Conservation (phyloP, 2,888 invertebrate species). For the Aromia moschata region DNA sequence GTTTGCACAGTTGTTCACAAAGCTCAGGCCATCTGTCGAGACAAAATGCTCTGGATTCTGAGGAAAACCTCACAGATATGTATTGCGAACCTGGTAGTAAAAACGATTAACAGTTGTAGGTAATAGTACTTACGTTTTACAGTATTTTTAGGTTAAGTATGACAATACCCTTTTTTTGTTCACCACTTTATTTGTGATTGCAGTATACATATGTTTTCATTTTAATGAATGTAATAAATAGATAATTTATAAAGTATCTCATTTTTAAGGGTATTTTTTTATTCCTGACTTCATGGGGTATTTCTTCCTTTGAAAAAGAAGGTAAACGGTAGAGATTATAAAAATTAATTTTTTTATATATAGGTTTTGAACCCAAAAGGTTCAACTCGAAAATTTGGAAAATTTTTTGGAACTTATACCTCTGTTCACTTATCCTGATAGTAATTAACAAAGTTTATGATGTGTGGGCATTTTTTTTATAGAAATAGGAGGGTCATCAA, state of each 20-base stretch:
- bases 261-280: too few species aligned
- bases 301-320: too few species aligned
- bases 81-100: slow-evolving; percentile 54
- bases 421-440: too few species aligned
- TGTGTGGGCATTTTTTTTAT: too few species aligned
- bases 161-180: slow-evolving; percentile 32
- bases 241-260: slow-evolving; percentile 13
- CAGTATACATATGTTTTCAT: slow-evolving; percentile 27
- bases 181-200: slow-evolving; percentile 33
- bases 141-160: slow-evolving; percentile 39
- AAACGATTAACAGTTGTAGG: slow-evolving; percentile 28
- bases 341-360: too few species aligned
- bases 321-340: too few species aligned
- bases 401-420: too few species aligned
- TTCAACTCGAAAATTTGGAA: too few species aligned
- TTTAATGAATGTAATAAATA: slow-evolving; percentile 19
- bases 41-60: slow-evolving; percentile 57
- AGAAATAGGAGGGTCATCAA: too few species aligned
- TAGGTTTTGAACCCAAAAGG: too few species aligned
- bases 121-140: slow-evolving; percentile 19
- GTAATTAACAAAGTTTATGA: too few species aligned
- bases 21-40: slow-evolving; percentile 54
- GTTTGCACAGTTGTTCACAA: slow-evolving; percentile 52
- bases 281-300: too few species aligned
- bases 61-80: slow-evolving; percentile 55